Conservation (phyloP, 2,113 vertebrate species). For the Neolamprologus hecqui region DNA sequence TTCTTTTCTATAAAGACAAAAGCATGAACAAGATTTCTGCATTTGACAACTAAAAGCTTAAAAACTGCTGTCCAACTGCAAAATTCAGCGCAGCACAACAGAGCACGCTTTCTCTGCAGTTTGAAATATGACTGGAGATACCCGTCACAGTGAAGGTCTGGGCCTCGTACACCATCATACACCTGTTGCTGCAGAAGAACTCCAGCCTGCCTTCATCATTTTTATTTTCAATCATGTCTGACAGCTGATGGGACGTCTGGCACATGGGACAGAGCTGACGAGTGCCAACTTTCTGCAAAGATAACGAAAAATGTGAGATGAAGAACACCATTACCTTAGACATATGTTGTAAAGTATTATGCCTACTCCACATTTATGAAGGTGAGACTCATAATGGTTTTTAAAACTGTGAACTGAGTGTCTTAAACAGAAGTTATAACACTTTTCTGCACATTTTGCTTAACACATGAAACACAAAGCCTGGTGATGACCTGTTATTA, state of each 20-base stretch:
- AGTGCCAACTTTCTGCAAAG: neutral
- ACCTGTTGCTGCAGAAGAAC: conserved; percentile 50
- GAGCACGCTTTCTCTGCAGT: neutral
- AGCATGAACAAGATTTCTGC: neutral
- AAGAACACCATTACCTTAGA: neutral
- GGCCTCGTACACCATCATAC: conserved; percentile 14
- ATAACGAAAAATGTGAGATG: fast-evolving
- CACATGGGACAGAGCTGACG: conserved; percentile 18
- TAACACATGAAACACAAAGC: neutral
- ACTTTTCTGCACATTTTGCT: fast-evolving
- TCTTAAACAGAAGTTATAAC: neutral
- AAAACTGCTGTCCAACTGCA: neutral
- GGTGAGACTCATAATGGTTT: neutral
- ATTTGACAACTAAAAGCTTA: neutral
- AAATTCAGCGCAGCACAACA: fast-evolving
- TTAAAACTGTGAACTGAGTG: neutral
- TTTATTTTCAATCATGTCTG: conserved; percentile 33
- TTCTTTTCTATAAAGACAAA: neutral
- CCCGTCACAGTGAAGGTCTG: neutral
- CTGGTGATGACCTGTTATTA: neutral
- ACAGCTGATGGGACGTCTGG: conserved; percentile 12
- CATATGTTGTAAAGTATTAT: neutral
- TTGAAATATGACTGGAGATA: neutral
- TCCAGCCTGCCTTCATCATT: neutral
- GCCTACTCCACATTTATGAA: neutral